Conservation (phyloP, 2,888 invertebrate genomes). For the Scelioninae gen. 2 region DNA sequence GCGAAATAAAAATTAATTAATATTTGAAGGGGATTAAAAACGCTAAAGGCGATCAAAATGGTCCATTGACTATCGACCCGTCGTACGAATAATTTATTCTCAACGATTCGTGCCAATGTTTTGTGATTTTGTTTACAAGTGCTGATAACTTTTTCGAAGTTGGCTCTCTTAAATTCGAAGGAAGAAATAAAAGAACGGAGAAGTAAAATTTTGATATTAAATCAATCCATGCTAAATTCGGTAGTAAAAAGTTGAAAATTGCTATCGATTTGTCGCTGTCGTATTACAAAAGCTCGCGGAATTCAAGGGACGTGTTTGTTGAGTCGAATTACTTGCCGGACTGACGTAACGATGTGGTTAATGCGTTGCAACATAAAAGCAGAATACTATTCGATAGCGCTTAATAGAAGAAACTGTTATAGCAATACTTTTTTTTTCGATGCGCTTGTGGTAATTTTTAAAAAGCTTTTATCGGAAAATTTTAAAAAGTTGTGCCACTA, state of each 20-base stretch:
- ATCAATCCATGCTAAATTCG: conserved; percentile 10
- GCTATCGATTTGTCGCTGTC: conserved; percentile 19
- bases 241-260: conserved; percentile 32
- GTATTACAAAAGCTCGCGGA: conserved; percentile 4
- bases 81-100: conserved; percentile 4
- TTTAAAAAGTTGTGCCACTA: no score
- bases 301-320: conserved; percentile 15
- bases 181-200: not conserved
- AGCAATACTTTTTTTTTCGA: no score
- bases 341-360: conserved; percentile 63
- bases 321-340: conserved; percentile 58
- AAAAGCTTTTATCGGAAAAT: no score
- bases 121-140: conserved; percentile 18
- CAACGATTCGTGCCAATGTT: conserved; percentile 20
- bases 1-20: conserved; percentile 10
- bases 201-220: not conserved
- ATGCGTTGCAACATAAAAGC: conserved; percentile 59
- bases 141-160: conserved; percentile 12
- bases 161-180: not conserved
- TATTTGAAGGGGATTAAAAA: conserved; percentile 7
- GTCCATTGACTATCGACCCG: conserved; percentile 7
- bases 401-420: no score
- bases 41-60: conserved; percentile 10
- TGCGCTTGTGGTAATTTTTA: no score
- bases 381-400: conserved; percentile 16